Conservation (phyloP, 2,797 vertebrate species). For the Lophius americanus region DNA sequence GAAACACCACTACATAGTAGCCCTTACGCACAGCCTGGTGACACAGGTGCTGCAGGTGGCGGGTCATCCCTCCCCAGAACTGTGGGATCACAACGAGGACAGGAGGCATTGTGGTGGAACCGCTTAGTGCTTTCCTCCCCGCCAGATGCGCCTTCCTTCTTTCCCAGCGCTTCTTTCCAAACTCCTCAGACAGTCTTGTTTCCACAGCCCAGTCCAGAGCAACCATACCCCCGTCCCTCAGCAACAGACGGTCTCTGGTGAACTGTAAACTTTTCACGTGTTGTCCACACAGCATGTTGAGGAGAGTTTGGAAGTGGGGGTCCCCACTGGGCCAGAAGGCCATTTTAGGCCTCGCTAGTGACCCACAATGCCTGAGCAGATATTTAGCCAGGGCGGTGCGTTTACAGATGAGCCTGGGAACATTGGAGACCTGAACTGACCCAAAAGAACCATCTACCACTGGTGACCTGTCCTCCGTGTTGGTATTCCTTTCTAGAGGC, state of each 20-base stretch:
- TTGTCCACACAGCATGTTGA: constrained; percentile 75
- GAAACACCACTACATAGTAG: constrained; percentile 85
- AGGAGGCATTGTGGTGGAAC: constrained; percentile 55
- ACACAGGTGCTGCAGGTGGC: constrained; percentile 81
- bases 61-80: constrained; percentile 82
- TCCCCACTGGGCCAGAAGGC: constrained; percentile 76
- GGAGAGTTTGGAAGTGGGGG: constrained; percentile 84
- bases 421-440: constrained; percentile 42
- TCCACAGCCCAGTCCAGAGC: constrained; percentile 89
- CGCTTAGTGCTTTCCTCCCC: constrained; percentile 51
- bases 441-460: constrained; percentile 9
- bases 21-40: constrained; percentile 75
- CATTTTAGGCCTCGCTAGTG: constrained; percentile 56
- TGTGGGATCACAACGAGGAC: constrained; percentile 88
- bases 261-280: constrained; percentile 58
- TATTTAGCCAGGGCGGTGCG: constrained; percentile 85
- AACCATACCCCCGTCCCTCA: constrained; percentile 83
- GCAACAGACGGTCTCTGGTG: constrained; percentile 83
- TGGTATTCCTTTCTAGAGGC: constrained; percentile 28
- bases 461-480: constrained; percentile 5
- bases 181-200: constrained; percentile 47
- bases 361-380: constrained; percentile 77
- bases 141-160: constrained; percentile 48
- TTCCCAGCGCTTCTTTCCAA: constrained; percentile 53
- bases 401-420: constrained; percentile 82